Evolutionary conservation across 2,797 vertebrate species (phyloP), one percentile per base, ranked within the genome.

Genomic region (Galago senegalensis): DNA sequence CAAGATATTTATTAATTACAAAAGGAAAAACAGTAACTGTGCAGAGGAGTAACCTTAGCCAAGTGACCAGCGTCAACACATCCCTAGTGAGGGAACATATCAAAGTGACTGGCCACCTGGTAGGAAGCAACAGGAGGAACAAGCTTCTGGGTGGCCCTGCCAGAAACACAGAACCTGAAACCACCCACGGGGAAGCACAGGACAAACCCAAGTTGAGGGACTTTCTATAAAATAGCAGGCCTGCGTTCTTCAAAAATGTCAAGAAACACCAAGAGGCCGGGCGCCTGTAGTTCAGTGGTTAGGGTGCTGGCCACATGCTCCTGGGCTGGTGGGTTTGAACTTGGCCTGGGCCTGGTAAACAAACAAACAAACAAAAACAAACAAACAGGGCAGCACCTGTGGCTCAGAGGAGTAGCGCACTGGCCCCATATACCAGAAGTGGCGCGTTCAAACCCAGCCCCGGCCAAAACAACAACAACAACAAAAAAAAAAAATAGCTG

Each of bases 21-120:
- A 43, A 89, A 43, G 56, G 40, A 4, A 56, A 37, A 29, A 31
- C 0, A 17, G 76, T 5, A 31, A 89, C 86, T 49, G 11, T 2
- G 29, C 31, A 3, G 60, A 0, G 17, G 6, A 7, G 37, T 23
- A 49, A 13, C 37, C 76, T 49, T 0, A 10, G 58, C 69, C 46
- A 0, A 9, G 49, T 0, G 10, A 49, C 23, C 80, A 5, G 5
- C 43, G n/a, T 34, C 2, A 63, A 13, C 10, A 13, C 10, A 17
- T 18, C 13, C 4, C 76, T 23, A 1, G 75, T 1, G 25, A 65
- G 7, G 10, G 23, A 10, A 73, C n/a, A 7, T 16, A 11, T 11
- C 40, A 1, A n/a, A 76, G 92, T 43, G 0, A 0, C 70, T 1
- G 3, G 53, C 37, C 40, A 73, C 70, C 69, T 46, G 43, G 31